Base-by-base conservation (phyloP, 1,140 invertebrate genomes). In the Drosophila pandora region DNA sequence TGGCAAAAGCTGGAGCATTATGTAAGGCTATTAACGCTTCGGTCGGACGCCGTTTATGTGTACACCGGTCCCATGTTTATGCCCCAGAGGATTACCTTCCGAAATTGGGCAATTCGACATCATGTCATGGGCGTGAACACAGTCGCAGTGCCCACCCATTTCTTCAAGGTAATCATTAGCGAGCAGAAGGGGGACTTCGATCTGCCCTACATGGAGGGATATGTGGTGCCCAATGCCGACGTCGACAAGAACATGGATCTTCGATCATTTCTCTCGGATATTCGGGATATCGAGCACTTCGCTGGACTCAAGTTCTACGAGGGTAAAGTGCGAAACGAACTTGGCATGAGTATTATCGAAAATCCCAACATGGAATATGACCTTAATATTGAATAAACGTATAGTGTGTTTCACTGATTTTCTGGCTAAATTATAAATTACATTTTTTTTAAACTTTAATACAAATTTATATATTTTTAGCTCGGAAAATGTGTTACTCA, bases 91-190 rank as follows among this genome's bases (percentile, higher is more conserved):
- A 96, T 97, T 87, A 73, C 92, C 10, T 95, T 99, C 93, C 97
- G 97, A 2, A 98, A 98, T 92, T 94, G 94, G 45, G 99, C 99
- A 90, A 95, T 99, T 0, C 96, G 95, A 77, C 99, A 99, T 93
- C 95, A 99, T 94, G 98, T 99, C 0, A 97, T 99, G 76, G 99
- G 98, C 2, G 92, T 94, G 0, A 99, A 98, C 92, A 94, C 97
- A 71, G 98, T 99, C 2, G 97, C 98, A 3, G 99, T 99, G 5
- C 99, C 99, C 0, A 99, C 99, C 0, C 98, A 99, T 92, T 99
- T 99, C 93, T 99, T 98, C 92, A 99, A 99, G 94, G 94, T 98
- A 5, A 92, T 98, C 12, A 95, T 98, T 1, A 94, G 94, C 10
- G 97, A 98, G 92, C 94, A 94, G 0, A 47, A 5, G 21, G 41